A percentile compares a stretch with the other conserved stretches of the same genome.
Evolutionary conservation across 2,113 vertebrate species (phyloP).

Genomic region (Mirounga angustirostris): DNA sequence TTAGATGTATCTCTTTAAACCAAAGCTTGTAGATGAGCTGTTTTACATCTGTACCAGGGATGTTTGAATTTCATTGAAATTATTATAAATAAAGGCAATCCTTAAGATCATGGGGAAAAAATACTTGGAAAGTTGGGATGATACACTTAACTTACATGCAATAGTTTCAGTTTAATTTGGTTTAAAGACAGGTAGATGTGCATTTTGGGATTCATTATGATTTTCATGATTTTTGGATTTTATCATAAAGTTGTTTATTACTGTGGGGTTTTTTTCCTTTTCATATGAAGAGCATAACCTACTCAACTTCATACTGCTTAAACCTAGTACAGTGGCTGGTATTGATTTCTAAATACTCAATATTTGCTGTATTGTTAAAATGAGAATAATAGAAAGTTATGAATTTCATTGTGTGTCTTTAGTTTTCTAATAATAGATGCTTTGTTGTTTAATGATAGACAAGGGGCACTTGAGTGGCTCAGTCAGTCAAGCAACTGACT

Average conservation of each 20-base stretch:
- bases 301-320: background rate
- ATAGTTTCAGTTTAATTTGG: background rate
- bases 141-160: background rate
- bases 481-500: background rate
- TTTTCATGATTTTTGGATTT: background rate
- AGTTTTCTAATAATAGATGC: background rate
- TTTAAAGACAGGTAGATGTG: background rate
- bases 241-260: background rate
- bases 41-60: background rate
- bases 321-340: background rate
- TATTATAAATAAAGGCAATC: slow-evolving; percentile 8
- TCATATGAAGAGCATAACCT: background rate
- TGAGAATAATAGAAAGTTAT: background rate
- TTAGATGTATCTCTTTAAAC: background rate
- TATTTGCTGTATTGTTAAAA: background rate
- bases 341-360: background rate
- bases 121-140: background rate
- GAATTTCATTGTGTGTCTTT: background rate
- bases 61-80: background rate
- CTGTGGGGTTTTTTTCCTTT: background rate
- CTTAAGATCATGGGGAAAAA: background rate
- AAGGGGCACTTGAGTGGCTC: background rate
- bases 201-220: background rate
- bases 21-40: background rate
- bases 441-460: background rate